Conservation (phyloP, 2,888 invertebrate genomes). For the Carpatolechia fugitivella region DNA sequence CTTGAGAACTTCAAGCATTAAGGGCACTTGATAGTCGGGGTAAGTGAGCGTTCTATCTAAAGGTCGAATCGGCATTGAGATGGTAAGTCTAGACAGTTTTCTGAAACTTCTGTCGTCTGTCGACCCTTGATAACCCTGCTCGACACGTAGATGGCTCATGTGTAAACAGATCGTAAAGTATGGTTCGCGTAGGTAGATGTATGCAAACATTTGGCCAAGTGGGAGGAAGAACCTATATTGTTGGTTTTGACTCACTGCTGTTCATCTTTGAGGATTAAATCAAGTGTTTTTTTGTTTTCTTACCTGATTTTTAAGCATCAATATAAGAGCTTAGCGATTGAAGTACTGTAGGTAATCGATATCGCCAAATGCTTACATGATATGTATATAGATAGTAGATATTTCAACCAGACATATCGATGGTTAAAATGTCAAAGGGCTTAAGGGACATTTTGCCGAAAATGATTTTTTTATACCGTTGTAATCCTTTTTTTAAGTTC, state of each 20-base stretch:
- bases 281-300: neutral
- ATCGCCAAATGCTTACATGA: no score
- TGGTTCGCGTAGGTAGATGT: constrained; percentile 10
- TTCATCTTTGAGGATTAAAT: neutral
- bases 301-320: no score
- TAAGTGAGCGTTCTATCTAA: constrained; percentile 36
- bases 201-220: constrained; percentile 4
- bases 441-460: no score
- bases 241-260: neutral
- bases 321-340: no score
- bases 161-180: constrained; percentile 33
- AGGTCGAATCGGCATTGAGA: constrained; percentile 36
- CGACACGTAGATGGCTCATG: constrained; percentile 25
- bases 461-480: no score
- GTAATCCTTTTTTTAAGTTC: no score
- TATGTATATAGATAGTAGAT: no score
- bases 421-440: no score
- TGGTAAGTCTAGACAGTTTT: constrained; percentile 30
- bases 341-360: no score
- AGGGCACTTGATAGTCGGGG: constrained; percentile 13
- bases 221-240: neutral
- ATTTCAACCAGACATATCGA: no score
- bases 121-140: constrained; percentile 25
- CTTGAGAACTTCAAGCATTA: constrained; percentile 12
- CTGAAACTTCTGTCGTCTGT: constrained; percentile 21